Base-by-base conservation (phyloP, 1,140 invertebrate genomes). In the Zeugodacus cucurbitae region DNA sequence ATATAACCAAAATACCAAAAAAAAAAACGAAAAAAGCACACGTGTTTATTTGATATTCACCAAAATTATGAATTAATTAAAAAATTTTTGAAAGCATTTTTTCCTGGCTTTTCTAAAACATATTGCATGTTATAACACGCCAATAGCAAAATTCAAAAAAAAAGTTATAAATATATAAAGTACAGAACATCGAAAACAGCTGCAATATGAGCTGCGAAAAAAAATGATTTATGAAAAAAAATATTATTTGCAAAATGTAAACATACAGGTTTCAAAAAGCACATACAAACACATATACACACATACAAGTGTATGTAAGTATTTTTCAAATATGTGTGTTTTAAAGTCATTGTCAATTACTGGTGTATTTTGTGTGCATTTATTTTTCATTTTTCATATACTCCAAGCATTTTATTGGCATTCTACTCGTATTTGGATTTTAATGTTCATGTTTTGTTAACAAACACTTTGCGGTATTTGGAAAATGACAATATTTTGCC, bases 381-480 rank as follows among this genome's bases (percentile, higher is more conserved):
- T 74, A 22, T 41, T 82, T 82, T 82, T 82, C 44, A 22, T 41
- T 82, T 82, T 82, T 82, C 44, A 82, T 48, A 48, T 17, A 82
- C 44, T 48, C 34, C 2, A 10, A 82, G n/a, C 74, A 26, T 82
- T 82, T 48, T 82, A 82, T 82, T 82, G 44, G 74, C 74, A 37
- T 82, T 74, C 48, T 48, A n/a, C n/a, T n/a, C n/a, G n/a, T n/a
- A 54, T 82, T 48, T 82, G 37, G 14, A 82, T 82, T 41, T 74
- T 37, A 48, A 44, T 82, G n/a, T 48, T 48, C 34, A 82, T 82
- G 74, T 82, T 82, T 37, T 82, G 37, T 48, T 82, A 54, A 82
- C 74, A 82, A 48, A 26, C 44, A 82, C 41, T 82, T 82, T 82
- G 74, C 44, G 74, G 74, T 82, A 82, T 82, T 82, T 48, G 74